Conservation (phyloP, 2,113 vertebrate genomes). For the Hemiscyllium ocellatum region DNA sequence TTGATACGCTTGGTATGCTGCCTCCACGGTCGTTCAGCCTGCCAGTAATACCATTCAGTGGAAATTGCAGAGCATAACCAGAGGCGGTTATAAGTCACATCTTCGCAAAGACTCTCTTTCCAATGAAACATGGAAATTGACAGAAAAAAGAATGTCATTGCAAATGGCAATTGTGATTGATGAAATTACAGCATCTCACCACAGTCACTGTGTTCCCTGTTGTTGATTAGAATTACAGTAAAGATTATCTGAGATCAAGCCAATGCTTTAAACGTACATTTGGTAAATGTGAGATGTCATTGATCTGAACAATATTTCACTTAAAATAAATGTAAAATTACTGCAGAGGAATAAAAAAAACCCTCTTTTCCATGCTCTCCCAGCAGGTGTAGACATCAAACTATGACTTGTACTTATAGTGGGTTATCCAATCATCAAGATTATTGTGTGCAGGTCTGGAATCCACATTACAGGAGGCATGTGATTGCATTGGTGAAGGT, state of each 20-base stretch:
- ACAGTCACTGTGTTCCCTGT: not conserved
- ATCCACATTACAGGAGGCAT: no score
- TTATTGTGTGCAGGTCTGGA: no score
- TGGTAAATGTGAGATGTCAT: not conserved
- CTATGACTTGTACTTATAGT: not conserved
- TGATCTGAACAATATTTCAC: not conserved
- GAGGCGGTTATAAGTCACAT: not conserved
- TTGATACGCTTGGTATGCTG: not conserved
- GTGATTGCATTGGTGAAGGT: no score
- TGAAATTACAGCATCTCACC: not conserved
- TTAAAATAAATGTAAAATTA: not conserved
- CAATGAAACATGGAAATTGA: not conserved
- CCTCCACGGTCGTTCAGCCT: not conserved
- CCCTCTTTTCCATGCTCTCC: not conserved
- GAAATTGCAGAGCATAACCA: not conserved
- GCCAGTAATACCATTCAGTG: not conserved
- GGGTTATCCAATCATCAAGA: not conserved
- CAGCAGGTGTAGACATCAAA: not conserved
- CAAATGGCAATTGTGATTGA: not conserved
- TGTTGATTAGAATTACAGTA: not conserved
- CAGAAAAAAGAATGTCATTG: not conserved
- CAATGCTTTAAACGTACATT: not conserved
- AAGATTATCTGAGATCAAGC: not conserved
- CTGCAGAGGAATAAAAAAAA: not conserved
- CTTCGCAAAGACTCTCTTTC: not conserved